Base-by-base conservation (phyloP, 1,140 invertebrate species). In the Bombus consobrinus region DNA sequence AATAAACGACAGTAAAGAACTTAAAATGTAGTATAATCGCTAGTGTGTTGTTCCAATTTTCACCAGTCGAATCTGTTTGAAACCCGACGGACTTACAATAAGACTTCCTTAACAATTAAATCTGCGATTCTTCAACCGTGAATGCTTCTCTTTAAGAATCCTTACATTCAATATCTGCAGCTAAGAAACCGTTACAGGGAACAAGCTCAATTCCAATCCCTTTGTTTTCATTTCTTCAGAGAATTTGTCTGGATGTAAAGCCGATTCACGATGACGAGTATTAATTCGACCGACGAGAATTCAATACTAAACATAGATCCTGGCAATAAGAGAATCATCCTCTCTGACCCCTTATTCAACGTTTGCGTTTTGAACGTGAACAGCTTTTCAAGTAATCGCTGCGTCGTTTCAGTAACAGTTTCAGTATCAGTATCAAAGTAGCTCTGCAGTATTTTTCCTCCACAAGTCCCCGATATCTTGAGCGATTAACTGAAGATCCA, bases 281-380 rank as follows among this genome's bases (percentile, higher is more conserved):
- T 71, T 80, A 72, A 72, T 77, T 53, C 68, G 22, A 13, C 41
- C 32, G 34, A 2, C 53, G 37, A 79, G 41, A 73, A 85, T 43
- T 80, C 53, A 64, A 37, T 22, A 34, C 18, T 37, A 53, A 76
- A 68, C 28, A 28, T 6, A 22, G 18, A 12, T 41, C 6, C n/a
- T 59, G 12, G 28, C 32, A 72, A 47, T 41, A 25, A 43, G n/a
- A 79, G 66, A 71, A 28, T 39, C 76, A 57, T 84, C 34, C 22
- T 10, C 22, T 28, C 25, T 15, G 39, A 34, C 41, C 25, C n/a
- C 34, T 18, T 39, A 62, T 32, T 64, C 64, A 39, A 3, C 66
- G 68, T 69, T 81, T 28, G 2, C 74, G 37, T 32, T 80, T 64
- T 53, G 32, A 80, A 62, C 25, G 41, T 78, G 72, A 80, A 41